phyloP scores from a whole-genome alignment of 2,888 invertebrate species.

The Diabrotica balteata region DNA sequence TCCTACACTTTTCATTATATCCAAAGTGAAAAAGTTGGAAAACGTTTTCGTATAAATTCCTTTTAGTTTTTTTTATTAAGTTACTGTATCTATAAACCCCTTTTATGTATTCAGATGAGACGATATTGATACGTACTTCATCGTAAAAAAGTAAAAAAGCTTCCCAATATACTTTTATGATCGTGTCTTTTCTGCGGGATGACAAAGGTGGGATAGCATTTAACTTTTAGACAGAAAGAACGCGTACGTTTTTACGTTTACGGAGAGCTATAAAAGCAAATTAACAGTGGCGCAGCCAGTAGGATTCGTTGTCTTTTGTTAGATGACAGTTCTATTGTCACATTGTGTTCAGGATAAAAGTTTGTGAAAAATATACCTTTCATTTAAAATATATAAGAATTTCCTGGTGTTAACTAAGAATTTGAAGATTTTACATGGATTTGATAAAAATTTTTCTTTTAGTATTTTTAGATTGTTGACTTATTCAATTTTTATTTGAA shows the following conservation, averaged over 20 bases:
- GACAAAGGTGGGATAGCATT: slow-evolving; percentile 9
- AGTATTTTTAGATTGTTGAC: no score
- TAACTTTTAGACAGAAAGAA: neutral
- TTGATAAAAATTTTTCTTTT: no score
- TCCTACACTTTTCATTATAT: no score
- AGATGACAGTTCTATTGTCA: no score
- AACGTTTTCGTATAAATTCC: neutral
- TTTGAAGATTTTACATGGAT: no score
- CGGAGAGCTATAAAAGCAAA: neutral
- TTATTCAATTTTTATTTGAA: no score
- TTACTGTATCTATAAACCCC: slow-evolving; percentile 8
- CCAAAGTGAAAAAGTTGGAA: neutral
- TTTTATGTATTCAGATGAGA: slow-evolving; percentile 11
- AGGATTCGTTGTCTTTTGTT: no score
- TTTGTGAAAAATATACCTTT: no score
- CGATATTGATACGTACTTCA: slow-evolving; percentile 10
- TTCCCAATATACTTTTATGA: slow-evolving; percentile 9
- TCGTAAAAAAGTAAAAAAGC: slow-evolving; percentile 5
- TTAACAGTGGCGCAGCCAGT: neutral
- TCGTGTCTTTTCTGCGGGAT: neutral
- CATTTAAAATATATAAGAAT: no score
- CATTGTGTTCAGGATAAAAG: no score
- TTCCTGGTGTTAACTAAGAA: no score
- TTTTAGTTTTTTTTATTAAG: slow-evolving; percentile 10
- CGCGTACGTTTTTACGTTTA: neutral